These are phyloP conservation scores for Anastrepha obliqua DNA, from an alignment of 1,140 invertebrate genomes.

Conservation along the genomic window DNA sequence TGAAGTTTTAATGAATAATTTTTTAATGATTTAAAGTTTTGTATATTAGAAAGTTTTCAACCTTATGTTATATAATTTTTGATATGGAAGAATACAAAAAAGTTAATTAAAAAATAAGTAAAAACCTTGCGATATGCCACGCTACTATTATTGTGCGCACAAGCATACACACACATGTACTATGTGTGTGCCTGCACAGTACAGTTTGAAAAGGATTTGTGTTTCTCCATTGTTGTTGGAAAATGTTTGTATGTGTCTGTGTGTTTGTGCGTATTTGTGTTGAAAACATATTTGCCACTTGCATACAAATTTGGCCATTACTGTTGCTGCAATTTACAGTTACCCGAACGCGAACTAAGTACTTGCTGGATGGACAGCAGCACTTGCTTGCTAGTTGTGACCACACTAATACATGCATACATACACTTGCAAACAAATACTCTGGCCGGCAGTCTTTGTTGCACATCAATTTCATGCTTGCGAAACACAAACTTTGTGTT, in stretches of 20 bases:
- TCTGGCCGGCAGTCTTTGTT: background rate
- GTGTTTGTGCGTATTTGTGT: background rate
- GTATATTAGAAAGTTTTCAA: too few species aligned
- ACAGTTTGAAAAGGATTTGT: slow-evolving; percentile 15
- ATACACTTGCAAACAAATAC: too few species aligned
- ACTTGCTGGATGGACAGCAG: background rate
- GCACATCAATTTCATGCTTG: background rate
- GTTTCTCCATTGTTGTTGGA: background rate
- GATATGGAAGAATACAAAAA: too few species aligned
- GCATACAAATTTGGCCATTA: slow-evolving; percentile 20
- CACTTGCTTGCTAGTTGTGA: background rate
- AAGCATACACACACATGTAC: too few species aligned
- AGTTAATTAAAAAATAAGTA: too few species aligned
- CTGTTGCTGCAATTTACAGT: background rate
- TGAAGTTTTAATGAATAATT: too few species aligned
- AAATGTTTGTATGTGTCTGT: background rate
- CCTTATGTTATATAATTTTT: too few species aligned
- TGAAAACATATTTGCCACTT: slow-evolving; percentile 30
- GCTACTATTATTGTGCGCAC: too few species aligned
- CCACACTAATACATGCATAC: too few species aligned
- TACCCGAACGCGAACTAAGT: background rate
- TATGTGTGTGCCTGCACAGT: background rate
- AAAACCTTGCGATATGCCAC: too few species aligned
- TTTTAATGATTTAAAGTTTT: too few species aligned
- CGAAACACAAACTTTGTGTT: background rate